phyloP scores from a whole-genome alignment of 53 echinoderm and acorn worm species.

The Echinometra lucunter region DNA sequence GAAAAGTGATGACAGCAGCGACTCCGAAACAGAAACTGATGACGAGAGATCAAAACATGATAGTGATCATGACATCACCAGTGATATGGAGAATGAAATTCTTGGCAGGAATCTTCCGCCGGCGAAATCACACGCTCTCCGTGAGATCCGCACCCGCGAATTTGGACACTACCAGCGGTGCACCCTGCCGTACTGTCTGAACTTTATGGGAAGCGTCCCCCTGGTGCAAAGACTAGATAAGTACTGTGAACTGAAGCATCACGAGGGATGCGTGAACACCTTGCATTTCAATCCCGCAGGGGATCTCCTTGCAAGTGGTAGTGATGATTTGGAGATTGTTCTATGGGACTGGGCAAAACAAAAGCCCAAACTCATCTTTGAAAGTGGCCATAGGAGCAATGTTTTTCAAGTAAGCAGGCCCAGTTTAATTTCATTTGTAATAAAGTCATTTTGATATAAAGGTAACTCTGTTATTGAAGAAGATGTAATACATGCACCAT shows the following conservation, averaged over 20 bases:
- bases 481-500: too few relatives aligned
- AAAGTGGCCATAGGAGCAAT: conserved; percentile 94
- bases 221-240: conserved; percentile 85
- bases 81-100: conserved; percentile 83
- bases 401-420: conserved; percentile 89
- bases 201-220: conserved; percentile 81
- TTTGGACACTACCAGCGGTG: conserved; percentile 70
- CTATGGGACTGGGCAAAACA: conserved; percentile 92
- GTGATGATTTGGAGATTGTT: conserved; percentile 92
- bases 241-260: conserved; percentile 84
- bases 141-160: conserved; percentile 78
- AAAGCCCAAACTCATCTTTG: conserved; percentile 79
- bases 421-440: neutral
- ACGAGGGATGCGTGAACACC: conserved; percentile 96
- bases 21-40: conserved; percentile 66
- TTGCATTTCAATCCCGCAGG: conserved; percentile 93
- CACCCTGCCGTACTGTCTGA: conserved; percentile 68
- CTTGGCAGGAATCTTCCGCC: conserved; percentile 77
- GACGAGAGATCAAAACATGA: conserved; percentile 57
- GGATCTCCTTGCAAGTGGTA: conserved; percentile 88
- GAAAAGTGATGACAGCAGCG: conserved; percentile 55
- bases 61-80: conserved; percentile 70
- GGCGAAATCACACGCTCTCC: conserved; percentile 81
- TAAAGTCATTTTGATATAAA: neutral
- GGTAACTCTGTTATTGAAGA: too few relatives aligned